Conservation (phyloP, 2,888 invertebrate genomes). For the Nezara viridula region DNA sequence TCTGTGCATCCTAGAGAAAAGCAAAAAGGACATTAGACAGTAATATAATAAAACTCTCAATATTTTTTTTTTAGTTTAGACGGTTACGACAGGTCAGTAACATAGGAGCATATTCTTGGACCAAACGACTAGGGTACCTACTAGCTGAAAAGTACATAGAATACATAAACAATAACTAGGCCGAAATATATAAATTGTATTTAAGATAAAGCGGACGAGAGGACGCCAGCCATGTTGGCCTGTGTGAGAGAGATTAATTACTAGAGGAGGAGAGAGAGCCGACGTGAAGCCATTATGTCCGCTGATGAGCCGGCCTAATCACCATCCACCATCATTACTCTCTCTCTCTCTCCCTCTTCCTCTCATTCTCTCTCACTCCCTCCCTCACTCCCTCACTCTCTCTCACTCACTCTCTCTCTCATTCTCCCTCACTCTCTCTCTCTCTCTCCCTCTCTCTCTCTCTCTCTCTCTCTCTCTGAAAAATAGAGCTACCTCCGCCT, state of each 20-base stretch:
- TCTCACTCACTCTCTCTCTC: not conserved
- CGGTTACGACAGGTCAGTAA: not conserved
- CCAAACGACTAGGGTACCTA: no score
- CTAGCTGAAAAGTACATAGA: not conserved
- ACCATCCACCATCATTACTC: constrained; percentile 57
- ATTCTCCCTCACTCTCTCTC: not conserved
- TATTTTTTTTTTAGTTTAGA: no score
- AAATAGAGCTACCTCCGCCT: constrained; percentile 25
- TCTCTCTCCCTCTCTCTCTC: not conserved
- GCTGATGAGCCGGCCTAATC: constrained; percentile 55
- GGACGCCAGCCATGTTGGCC: constrained; percentile 52
- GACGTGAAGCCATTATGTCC: constrained; percentile 51
- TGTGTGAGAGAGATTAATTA: constrained; percentile 54
- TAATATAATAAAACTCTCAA: no score
- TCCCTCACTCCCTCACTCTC: constrained; percentile 54
- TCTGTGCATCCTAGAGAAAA: no score
- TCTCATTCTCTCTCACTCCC: constrained; percentile 32
- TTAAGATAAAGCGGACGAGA: constrained; percentile 14
- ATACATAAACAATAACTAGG: constrained; percentile 28
- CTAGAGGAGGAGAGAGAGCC: constrained; percentile 8
- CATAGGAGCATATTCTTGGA: not conserved
- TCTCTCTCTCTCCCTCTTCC: constrained; percentile 46
- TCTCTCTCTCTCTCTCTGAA: not conserved
- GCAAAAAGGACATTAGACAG: no score
- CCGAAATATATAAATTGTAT: constrained; percentile 22